Conservation (phyloP, 2,888 invertebrate species). For the Luperina testacea region DNA sequence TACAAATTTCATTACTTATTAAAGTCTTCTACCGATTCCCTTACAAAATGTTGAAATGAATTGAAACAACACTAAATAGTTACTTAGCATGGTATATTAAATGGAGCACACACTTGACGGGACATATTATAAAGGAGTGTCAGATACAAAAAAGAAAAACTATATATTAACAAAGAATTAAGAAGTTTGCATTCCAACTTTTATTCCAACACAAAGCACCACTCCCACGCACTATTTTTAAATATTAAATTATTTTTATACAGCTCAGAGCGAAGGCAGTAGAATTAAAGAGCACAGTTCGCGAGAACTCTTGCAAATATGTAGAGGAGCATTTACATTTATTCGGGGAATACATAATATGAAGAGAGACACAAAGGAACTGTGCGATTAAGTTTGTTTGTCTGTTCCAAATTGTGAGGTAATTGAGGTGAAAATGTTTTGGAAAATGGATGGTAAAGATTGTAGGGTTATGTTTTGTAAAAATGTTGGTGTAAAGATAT, state of each 20-base stretch:
- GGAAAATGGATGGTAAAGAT: not conserved
- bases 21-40: not conserved
- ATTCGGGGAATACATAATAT: constrained; percentile 72
- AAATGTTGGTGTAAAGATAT: no score
- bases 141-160: no score
- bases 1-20: not conserved
- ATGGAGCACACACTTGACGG: no score
- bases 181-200: no score
- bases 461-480: not conserved
- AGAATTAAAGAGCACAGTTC: constrained; percentile 70
- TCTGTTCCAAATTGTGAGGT: constrained; percentile 25
- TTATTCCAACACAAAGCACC: constrained; percentile 8
- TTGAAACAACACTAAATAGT: no score
- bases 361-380: constrained; percentile 36
- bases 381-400: constrained; percentile 38
- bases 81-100: no score
- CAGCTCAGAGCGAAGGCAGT: constrained; percentile 43
- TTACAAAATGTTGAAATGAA: not conserved
- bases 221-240: constrained; percentile 48
- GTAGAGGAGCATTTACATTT: constrained; percentile 73
- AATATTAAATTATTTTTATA: constrained; percentile 50
- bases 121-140: no score
- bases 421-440: not conserved
- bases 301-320: constrained; percentile 67
- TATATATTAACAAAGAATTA: no score